Conservation (phyloP, 2,113 vertebrate genomes). For the Nansenia antarctica region DNA sequence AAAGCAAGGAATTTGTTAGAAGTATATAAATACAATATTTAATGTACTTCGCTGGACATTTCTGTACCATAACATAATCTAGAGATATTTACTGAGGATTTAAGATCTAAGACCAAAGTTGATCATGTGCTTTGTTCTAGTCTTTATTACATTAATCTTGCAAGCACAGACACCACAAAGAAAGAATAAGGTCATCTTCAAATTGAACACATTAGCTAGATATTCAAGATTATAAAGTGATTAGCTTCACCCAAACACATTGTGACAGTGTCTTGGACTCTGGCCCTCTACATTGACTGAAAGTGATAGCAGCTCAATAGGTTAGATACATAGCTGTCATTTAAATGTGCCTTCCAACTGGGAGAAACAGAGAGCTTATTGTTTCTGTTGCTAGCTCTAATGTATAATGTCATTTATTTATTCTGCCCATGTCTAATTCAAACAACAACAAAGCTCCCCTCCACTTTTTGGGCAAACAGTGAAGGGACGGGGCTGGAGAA, state of each 20-base stretch:
- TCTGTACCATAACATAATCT: no score
- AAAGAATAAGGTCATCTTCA: constrained; percentile 20
- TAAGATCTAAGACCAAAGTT: no score
- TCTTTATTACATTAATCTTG: neutral
- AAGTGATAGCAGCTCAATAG: constrained; percentile 4
- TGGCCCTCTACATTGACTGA: constrained; percentile 11
- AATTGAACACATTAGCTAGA: constrained; percentile 35
- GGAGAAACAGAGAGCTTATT: neutral
- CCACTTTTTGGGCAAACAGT: no score
- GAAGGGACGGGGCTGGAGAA: no score
- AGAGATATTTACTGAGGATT: no score
- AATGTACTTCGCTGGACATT: no score
- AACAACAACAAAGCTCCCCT: no score
- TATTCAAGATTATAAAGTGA: constrained; percentile 22
- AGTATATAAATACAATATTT: no score
- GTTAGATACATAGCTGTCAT: constrained; percentile 11
- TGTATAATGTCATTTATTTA: no score
- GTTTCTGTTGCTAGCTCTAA: neutral
- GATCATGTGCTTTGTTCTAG: no score
- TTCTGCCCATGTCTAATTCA: no score
- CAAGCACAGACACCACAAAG: neutral
- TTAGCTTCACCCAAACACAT: constrained; percentile 29
- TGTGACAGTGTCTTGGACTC: neutral
- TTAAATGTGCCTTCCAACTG: constrained; percentile 5
- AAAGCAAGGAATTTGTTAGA: no score